Base-by-base conservation (phyloP, 2,797 vertebrate genomes). In the Notolepis coatsorum region DNA sequence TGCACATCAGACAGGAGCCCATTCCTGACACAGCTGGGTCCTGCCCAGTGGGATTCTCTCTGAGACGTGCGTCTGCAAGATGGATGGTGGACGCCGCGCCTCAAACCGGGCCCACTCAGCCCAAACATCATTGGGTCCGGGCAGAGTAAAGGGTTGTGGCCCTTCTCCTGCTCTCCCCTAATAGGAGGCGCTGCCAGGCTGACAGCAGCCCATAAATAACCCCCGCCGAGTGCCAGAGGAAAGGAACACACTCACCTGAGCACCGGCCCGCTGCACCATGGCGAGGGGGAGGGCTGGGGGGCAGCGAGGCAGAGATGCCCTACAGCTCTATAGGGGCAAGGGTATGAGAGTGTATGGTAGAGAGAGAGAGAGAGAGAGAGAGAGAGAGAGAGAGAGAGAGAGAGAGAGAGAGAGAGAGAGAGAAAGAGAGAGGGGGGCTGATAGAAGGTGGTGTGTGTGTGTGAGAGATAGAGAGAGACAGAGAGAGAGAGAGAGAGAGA, bases 181-280 rank as follows among this genome's bases (percentile, higher is more conserved):
- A 88, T 82, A 86, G 85, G 78, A 87, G 83, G 71, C 77, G 77
- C 75, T 87, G 85, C 68, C 86, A 79, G 77, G 76, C 69, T 91
- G 92, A 91, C 88, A 91, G 85, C 78, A 73, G 77, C 75, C 86
- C 90, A 93, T 92, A 91, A 92, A 94, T 93, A 90, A 92, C 89
- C 79, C 55, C 56, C 73, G 77, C 61, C 12, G 15, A 15, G 41
- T 71, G 78, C 65, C 71, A 75, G 48, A 46, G 77, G 87, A 25
- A 68, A 81, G 80, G 75, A 86, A 80, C 65, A 73, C 72, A 71
- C 78, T 89, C 85, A 90, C 84, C 83, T 89, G 79, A 77, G 75
- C 80, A 37, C 55, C 35, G 13, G 9, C 5, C 12, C 51, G n/a
- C 21, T 27, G 24, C 21, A 35, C 38, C 42, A 67, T 60, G 79